A percentile compares a stretch with the other conserved stretches of the same genome.
phyloP scores from a whole-genome alignment of 2,888 invertebrate genomes.

The Heliconius hortense region DNA sequence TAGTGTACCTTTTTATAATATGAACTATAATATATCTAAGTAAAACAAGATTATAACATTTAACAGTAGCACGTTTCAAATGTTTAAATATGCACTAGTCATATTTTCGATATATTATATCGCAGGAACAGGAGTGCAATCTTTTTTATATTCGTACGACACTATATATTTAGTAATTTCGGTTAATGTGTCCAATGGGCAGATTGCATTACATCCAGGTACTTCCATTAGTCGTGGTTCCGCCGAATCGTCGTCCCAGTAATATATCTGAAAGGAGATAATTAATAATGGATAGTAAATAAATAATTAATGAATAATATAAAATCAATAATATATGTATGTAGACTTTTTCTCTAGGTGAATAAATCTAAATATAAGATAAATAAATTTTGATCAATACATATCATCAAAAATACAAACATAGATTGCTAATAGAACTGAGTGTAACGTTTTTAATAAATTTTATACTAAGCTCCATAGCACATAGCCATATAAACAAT shows the following conservation, averaged over 20 bases:
- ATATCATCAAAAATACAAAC: too few species aligned
- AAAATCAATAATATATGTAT: too few species aligned
- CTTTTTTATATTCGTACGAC: conserved; percentile 69
- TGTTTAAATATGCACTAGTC: conserved; percentile 28
- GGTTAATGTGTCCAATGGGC: conserved; percentile 78
- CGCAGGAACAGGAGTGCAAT: conserved; percentile 62
- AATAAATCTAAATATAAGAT: too few species aligned
- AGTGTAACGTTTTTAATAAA: too few species aligned
- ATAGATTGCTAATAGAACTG: too few species aligned
- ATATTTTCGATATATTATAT: conserved; percentile 27
- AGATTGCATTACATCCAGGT: conserved; percentile 77
- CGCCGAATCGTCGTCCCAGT: conserved; percentile 79
- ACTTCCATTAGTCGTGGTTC: conserved; percentile 76
- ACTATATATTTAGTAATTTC: conserved; percentile 72
- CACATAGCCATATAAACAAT: too few species aligned
- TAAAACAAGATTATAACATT: not conserved
- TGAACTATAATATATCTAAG: not conserved
- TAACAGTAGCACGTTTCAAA: conserved; percentile 8
- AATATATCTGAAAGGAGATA: conserved; percentile 69
- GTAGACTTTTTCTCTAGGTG: too few species aligned
- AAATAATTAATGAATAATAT: too few species aligned
- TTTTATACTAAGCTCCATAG: too few species aligned
- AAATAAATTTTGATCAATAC: too few species aligned
- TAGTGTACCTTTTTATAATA: conserved; percentile 2
- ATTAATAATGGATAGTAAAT: too few species aligned